A percentile compares a stretch with the other conserved stretches of the same genome.
phyloP scores from a whole-genome alignment of 1,140 invertebrate genomes.

The Drosophila pseudoobscura region DNA sequence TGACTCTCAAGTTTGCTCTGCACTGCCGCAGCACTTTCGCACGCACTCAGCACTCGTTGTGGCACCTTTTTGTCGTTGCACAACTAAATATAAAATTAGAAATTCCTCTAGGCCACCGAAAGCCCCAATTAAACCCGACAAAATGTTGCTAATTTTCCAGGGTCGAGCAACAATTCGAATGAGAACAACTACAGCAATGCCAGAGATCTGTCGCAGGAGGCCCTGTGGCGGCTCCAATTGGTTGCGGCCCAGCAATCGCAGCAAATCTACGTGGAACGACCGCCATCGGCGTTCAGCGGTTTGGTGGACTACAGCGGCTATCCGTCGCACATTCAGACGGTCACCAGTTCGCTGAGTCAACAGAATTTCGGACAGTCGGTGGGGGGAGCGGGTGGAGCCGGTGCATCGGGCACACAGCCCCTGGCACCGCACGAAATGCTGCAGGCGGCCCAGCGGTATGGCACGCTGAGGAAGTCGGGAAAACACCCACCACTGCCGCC shows the following conservation, averaged over 20 bases:
- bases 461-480: slow-evolving; percentile 67
- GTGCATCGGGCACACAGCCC: slow-evolving; percentile 39
- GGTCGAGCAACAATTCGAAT: slow-evolving; percentile 65
- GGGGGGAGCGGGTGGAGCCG: slow-evolving; percentile 5
- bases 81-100: not conserved
- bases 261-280: slow-evolving; percentile 78
- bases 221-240: slow-evolving; percentile 95
- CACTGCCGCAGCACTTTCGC: slow-evolving; percentile 21
- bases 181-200: slow-evolving; percentile 95
- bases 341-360: slow-evolving; percentile 73
- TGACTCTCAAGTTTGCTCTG: slow-evolving; percentile 63
- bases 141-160: slow-evolving; percentile 41
- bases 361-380: slow-evolving; percentile 56
- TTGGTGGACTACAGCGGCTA: slow-evolving; percentile 77
- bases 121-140: slow-evolving; percentile 1
- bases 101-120: not conserved
- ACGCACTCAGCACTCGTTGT: not conserved
- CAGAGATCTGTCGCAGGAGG: slow-evolving; percentile 93
- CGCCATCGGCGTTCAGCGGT: slow-evolving; percentile 74
- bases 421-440: slow-evolving; percentile 66
- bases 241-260: slow-evolving; percentile 86
- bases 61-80: slow-evolving; percentile 20
- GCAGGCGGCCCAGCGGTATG: slow-evolving; percentile 75
- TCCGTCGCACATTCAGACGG: slow-evolving; percentile 71
- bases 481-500: slow-evolving; percentile 69